Percentiles rank a stretch among this genome's conserved stretches.
phyloP scores from a whole-genome alignment of 2,888 invertebrate genomes.

The Digitonthophagus gazella region DNA sequence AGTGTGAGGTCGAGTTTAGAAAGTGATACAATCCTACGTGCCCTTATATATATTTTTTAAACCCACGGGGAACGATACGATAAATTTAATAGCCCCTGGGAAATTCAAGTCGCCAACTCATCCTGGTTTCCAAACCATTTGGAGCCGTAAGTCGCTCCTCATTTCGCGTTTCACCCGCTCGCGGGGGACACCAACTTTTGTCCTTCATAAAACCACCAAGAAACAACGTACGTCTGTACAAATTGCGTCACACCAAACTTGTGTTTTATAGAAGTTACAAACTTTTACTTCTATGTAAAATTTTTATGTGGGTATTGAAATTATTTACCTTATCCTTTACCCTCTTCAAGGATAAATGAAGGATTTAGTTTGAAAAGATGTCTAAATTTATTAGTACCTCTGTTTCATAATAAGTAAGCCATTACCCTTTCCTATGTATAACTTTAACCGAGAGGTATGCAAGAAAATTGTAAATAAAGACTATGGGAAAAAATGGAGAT shows the following conservation, averaged over 20 bases:
- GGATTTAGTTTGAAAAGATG: too few species aligned
- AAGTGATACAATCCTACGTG: not conserved
- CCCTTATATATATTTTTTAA: not conserved
- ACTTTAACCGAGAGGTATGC: too few species aligned
- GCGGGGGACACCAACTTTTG: not conserved
- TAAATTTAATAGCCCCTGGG: not conserved
- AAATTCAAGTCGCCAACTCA: not conserved
- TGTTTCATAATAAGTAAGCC: too few species aligned
- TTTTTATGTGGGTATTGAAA: too few species aligned
- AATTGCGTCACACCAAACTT: not conserved
- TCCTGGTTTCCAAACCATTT: not conserved
- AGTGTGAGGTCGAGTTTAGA: not conserved
- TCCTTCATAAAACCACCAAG: not conserved
- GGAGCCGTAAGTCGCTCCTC: not conserved
- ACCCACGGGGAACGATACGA: not conserved
- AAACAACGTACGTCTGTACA: not conserved
- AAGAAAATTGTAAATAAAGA: too few species aligned
- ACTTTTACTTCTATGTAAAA: not conserved
- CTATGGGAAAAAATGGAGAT: too few species aligned
- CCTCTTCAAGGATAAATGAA: too few species aligned
- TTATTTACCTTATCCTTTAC: too few species aligned
- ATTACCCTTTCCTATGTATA: too few species aligned
- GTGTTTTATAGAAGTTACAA: not conserved
- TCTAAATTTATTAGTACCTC: too few species aligned
- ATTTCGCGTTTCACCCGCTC: not conserved